Evolutionary conservation across 2,797 vertebrate species (phyloP), one percentile per base, ranked within the genome.

Genomic region (Myiothlypis chrysogaster): DNA sequence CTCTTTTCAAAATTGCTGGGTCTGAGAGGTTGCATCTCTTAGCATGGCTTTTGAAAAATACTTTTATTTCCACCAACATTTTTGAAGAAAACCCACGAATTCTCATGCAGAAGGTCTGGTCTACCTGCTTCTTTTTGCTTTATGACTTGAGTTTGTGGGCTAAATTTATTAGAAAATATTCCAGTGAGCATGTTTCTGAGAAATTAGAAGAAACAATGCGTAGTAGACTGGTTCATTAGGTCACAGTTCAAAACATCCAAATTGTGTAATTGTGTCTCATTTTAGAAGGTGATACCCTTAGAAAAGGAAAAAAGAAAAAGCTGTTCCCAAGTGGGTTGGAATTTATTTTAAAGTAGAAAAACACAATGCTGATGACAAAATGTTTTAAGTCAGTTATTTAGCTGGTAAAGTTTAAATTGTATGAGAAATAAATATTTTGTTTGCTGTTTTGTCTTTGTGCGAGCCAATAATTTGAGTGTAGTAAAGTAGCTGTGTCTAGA

Each of bases 31-130:
- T 27, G 30, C 14, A 41, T 61, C 2, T 68, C 8, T 76, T 35
- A 13, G 5, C 3, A n/a, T 13, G 14, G 30, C 5, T 56, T 90
- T 44, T 28, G 32, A 55, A 64, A 71, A 47, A 46, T 43, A 19
- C 3, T 17, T 46, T 56, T 59, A 10, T 59, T 56, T 30, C 17
- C 6, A 28, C 1, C 5, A 23, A 8, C 1, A 14, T 53, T 92
- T 78, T 78, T 24, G 16, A 70, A 72, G 37, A 69, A 39, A 44
- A 0, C 0, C 0, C 0, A 1, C 1, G 15, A 47, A 46, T 25
- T 70, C 24, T 65, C 7, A 56, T 41, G 47, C 1, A 49, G 37
- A 34, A 64, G 4, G 5, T 49, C 21, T 63, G 5, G 4, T 57
- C 22, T 49, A 35, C 25, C 12, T 66, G 14, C 16, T 73, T 55